Evolutionary conservation across 2,113 vertebrate species (phyloP).

Genomic region (Stegostoma tigrinum): DNA sequence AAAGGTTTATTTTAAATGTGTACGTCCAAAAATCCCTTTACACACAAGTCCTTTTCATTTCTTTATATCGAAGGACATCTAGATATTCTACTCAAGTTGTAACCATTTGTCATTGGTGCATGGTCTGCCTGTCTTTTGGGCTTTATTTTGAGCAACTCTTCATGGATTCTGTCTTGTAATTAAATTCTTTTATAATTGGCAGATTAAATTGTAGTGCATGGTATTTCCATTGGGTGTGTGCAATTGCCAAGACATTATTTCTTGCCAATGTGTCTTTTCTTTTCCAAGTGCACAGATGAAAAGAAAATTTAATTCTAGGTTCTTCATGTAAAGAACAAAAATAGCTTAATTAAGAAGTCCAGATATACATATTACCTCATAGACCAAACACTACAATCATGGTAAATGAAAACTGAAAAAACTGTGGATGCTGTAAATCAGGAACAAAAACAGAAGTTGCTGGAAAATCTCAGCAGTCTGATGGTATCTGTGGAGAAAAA

Average conservation of each 20-base stretch:
- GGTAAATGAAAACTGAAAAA: too few species aligned
- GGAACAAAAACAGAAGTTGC: too few species aligned
- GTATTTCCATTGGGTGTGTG: background rate
- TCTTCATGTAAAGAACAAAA: background rate
- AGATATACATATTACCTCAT: background rate
- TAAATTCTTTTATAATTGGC: background rate
- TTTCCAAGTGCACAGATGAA: background rate
- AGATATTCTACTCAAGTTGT: too few species aligned
- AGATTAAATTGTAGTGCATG: background rate
- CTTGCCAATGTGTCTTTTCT: background rate
- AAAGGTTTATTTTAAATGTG: background rate
- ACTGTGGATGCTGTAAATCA: too few species aligned
- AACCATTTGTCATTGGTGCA: too few species aligned
- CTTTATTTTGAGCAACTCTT: too few species aligned
- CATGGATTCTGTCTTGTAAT: background rate
- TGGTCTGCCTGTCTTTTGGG: too few species aligned
- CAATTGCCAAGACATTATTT: background rate
- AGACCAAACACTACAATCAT: background rate
- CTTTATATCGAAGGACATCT: too few species aligned
- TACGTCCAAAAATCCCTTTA: background rate
- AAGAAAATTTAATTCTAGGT: background rate
- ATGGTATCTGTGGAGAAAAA: too few species aligned
- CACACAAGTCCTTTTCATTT: too few species aligned
- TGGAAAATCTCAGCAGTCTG: too few species aligned
- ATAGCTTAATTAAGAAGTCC: background rate